These are phyloP conservation scores for Meloidogyne hapla DNA, from an alignment of 1,140 invertebrate genomes.

Conservation along the genomic window DNA sequence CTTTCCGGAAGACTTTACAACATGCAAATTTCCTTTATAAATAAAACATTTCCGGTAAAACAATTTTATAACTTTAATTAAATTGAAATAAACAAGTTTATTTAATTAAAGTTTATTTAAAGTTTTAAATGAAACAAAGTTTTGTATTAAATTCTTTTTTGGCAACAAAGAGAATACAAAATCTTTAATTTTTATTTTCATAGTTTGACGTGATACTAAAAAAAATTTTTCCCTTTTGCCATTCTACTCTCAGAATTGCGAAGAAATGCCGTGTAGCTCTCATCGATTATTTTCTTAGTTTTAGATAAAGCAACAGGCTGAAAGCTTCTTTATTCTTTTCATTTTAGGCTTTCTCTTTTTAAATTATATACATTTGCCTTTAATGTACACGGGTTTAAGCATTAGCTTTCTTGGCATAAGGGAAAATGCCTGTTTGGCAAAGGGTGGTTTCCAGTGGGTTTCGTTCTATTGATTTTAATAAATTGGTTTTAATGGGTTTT, in stretches of 20 bases:
- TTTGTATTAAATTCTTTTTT: no score
- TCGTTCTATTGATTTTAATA: background rate
- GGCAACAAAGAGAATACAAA: no score
- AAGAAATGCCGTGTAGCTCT: background rate
- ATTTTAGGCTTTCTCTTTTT: conserved; percentile 2
- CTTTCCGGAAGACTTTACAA: no score
- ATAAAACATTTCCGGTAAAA: no score
- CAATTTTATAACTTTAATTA: no score
- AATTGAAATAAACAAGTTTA: no score
- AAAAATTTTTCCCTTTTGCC: background rate
- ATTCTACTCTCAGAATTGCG: background rate
- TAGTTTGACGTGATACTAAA: no score
- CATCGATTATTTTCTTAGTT: background rate
- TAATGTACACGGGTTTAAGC: background rate
- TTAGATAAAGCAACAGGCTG: background rate
- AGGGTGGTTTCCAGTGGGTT: background rate
- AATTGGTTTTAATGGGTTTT: background rate
- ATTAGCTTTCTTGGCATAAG: background rate
- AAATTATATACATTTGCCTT: background rate
- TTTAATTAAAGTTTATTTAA: no score
- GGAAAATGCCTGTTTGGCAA: background rate
- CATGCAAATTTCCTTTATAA: no score
- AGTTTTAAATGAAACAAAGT: no score
- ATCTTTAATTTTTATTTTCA: background rate
- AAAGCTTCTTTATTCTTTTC: background rate